These are phyloP conservation scores for Rhopilema esculentum DNA, from an alignment of 30 jellyfish, hydroid and myxozoan species.

Conservation along the genomic window DNA sequence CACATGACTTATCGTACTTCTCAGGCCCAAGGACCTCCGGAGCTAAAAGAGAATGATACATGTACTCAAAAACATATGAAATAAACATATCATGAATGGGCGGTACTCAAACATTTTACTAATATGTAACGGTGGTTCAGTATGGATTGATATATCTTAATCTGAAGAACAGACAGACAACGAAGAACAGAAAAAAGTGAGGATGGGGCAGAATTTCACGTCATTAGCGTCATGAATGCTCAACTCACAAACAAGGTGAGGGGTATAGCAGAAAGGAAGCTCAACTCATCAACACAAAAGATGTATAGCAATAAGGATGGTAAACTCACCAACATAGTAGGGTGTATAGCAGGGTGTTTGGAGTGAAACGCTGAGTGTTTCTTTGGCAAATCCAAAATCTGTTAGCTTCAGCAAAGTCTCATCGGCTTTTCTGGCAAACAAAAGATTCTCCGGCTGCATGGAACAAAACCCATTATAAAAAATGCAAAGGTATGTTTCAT, in stretches of 20 bases:
- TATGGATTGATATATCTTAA: neutral
- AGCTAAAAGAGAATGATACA: constrained; percentile 44
- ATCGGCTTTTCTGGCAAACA: constrained; percentile 68
- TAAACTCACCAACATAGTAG: constrained; percentile 87
- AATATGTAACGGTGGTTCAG: neutral
- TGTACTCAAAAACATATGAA: neutral
- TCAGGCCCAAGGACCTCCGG: constrained; percentile 98
- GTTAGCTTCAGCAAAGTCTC: constrained; percentile 81
- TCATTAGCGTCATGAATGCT: neutral
- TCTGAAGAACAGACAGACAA: neutral
- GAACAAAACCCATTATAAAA: neutral
- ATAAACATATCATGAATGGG: neutral
- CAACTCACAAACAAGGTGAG: neutral
- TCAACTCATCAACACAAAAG: too few relatives aligned
- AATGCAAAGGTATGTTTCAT: too few relatives aligned
- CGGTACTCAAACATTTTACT: too few relatives aligned
- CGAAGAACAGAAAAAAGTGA: neutral
- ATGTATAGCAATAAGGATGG: too few relatives aligned
- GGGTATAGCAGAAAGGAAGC: too few relatives aligned
- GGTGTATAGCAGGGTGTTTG: constrained; percentile 98
- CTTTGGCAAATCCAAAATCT: constrained; percentile 97
- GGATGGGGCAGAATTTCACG: neutral
- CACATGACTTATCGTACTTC: constrained; percentile 95
- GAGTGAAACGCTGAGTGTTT: constrained; percentile 88
- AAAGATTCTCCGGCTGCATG: constrained; percentile 90